Percentiles rank a stretch among this genome's conserved stretches.
phyloP scores from a whole-genome alignment of 2,113 vertebrate species.

The Pseudorasbora parva region DNA sequence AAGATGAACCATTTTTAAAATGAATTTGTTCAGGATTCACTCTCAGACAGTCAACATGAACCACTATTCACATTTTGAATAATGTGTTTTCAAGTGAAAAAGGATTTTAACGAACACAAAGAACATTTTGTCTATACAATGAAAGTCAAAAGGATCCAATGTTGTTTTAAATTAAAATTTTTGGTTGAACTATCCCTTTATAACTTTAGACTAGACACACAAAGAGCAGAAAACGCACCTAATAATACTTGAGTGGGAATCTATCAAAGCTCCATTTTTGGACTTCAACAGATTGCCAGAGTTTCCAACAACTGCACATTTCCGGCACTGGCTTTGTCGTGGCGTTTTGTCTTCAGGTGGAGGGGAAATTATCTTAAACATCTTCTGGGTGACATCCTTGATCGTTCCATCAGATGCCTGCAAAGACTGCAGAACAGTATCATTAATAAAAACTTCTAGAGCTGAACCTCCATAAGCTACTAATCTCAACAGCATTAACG shows the following conservation, averaged over 20 bases:
- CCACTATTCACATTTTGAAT: no score
- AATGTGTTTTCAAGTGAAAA: no score
- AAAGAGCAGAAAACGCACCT: slow-evolving; percentile 72
- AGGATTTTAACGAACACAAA: no score
- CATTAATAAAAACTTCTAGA: neutral
- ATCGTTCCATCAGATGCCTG: slow-evolving; percentile 64
- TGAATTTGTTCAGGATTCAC: no score
- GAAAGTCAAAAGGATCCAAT: neutral
- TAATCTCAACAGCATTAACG: neutral
- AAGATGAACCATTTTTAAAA: neutral
- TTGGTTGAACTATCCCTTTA: neutral
- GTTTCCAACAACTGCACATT: slow-evolving; percentile 92
- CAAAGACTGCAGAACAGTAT: slow-evolving; percentile 62
- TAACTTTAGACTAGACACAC: neutral
- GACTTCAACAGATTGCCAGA: slow-evolving; percentile 86
- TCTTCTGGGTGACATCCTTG: slow-evolving; percentile 64
- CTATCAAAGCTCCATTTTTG: slow-evolving; percentile 79
- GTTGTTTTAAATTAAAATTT: no score
- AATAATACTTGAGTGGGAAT: slow-evolving; percentile 82
- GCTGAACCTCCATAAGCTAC: neutral
- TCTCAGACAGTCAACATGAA: no score
- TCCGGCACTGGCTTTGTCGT: slow-evolving; percentile 70
- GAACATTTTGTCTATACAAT: neutral
- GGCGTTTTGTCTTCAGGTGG: slow-evolving; percentile 58
- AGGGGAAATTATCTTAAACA: slow-evolving; percentile 73